Percentiles rank a stretch among this genome's conserved stretches.
Conservation (phyloP, 2,113 vertebrate species). For the Rhinolophus sinicus region DNA sequence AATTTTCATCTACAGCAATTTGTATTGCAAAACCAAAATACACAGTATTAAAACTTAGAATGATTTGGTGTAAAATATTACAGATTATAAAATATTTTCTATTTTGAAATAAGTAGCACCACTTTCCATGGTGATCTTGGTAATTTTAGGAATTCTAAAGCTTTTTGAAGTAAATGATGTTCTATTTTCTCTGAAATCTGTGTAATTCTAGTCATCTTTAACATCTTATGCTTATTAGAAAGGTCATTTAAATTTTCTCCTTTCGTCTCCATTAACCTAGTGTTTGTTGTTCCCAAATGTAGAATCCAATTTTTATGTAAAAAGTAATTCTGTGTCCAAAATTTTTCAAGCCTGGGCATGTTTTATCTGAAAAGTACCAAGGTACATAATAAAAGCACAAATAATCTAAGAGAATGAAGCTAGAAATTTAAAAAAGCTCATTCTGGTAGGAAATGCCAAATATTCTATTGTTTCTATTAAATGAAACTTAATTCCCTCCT, state of each 20-base stretch:
- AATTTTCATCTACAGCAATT: background rate
- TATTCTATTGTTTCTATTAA: constrained; percentile 25
- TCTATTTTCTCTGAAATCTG: constrained; percentile 26
- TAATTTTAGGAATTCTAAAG: constrained; percentile 42
- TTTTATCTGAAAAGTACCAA: constrained; percentile 27
- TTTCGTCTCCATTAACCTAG: background rate
- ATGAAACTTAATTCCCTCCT: constrained; percentile 42
- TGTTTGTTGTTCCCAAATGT: background rate
- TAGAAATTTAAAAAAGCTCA: background rate
- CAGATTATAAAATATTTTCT: background rate
- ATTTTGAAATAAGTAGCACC: background rate
- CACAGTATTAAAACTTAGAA: background rate
- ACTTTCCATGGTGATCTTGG: background rate
- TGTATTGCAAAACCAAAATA: constrained; percentile 17
- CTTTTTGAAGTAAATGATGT: background rate
- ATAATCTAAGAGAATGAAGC: background rate
- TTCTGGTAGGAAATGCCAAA: background rate
- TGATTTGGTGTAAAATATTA: background rate
- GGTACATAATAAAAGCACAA: background rate
- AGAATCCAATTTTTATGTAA: constrained; percentile 9
- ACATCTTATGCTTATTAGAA: background rate
- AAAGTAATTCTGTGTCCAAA: background rate
- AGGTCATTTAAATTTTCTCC: background rate
- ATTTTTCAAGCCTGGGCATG: background rate
- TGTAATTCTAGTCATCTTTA: background rate